Evolutionary conservation across 2,113 vertebrate species (phyloP).

Genomic region (Carlito syrichta): DNA sequence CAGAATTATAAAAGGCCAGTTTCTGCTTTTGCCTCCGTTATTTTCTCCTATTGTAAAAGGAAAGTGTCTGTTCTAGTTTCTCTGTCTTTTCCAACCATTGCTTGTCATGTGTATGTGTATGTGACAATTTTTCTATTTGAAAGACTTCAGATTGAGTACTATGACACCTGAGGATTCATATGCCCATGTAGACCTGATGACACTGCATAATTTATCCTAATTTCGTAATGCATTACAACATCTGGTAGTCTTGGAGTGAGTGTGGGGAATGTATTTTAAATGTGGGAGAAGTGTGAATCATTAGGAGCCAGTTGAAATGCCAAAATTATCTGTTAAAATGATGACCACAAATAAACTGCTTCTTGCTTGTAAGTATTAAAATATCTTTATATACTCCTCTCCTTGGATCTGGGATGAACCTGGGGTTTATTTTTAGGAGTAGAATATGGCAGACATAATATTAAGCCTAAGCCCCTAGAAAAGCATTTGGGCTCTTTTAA

Average conservation of each 20-base stretch:
- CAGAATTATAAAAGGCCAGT: neutral
- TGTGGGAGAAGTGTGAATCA: neutral
- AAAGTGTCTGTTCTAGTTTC: neutral
- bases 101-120: neutral
- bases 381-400: neutral
- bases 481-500: neutral
- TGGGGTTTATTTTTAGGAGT: neutral
- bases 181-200: neutral
- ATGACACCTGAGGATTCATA: neutral
- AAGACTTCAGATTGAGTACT: neutral
- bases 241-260: neutral
- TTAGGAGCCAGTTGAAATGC: neutral
- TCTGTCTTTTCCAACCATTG: neutral
- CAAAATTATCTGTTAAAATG: neutral
- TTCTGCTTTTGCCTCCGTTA: neutral
- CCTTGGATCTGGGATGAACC: neutral
- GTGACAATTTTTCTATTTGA: neutral
- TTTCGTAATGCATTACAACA: no score
- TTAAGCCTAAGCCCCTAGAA: neutral
- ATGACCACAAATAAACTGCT: neutral
- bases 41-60: neutral
- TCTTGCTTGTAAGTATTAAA: no score
- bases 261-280: neutral
- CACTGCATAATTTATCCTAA: neutral
- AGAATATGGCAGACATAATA: neutral